Evolutionary conservation across 1,140 invertebrate species (phyloP).

Genomic region (Drosophila bifasciata): DNA sequence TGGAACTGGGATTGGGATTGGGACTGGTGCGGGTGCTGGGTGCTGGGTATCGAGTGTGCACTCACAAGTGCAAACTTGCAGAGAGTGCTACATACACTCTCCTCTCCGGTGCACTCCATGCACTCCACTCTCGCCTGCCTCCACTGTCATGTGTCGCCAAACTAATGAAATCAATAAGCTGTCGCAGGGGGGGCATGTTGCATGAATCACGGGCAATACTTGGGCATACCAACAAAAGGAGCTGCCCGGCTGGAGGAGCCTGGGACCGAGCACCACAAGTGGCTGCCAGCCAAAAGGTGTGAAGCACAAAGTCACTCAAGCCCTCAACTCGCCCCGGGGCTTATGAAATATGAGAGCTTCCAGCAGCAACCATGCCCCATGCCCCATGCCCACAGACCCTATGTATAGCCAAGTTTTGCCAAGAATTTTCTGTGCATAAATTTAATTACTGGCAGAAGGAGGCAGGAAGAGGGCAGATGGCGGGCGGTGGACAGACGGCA

Average conservation of each 20-base stretch:
- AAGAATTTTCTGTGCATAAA: slow-evolving; percentile 81
- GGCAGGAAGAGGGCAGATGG: background rate
- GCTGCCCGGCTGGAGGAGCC: slow-evolving; percentile 17
- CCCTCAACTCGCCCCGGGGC: slow-evolving; percentile 51
- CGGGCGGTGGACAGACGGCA: background rate
- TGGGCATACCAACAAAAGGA: slow-evolving; percentile 52
- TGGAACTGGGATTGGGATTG: background rate
- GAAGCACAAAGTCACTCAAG: slow-evolving; percentile 78
- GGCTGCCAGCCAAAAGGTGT: slow-evolving; percentile 71
- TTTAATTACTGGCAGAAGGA: slow-evolving; percentile 73
- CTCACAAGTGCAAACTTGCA: slow-evolving; percentile 72
- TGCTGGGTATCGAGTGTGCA: slow-evolving; percentile 49
- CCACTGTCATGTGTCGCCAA: slow-evolving; percentile 71
- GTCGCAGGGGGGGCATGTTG: slow-evolving; percentile 43
- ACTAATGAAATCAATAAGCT: slow-evolving; percentile 82
- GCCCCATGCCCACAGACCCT: slow-evolving; percentile 2
- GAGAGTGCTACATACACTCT: slow-evolving; percentile 36
- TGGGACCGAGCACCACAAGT: slow-evolving; percentile 44
- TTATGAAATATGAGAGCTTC: slow-evolving; percentile 78
- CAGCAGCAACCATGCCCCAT: background rate
- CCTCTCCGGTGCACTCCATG: slow-evolving; percentile 6
- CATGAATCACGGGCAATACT: slow-evolving; percentile 66
- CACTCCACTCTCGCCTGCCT: slow-evolving; percentile 13
- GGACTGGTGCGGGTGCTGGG: slow-evolving; percentile 5
- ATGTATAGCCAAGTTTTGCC: slow-evolving; percentile 53